Base-by-base conservation (phyloP, 2,888 invertebrate species). In the Bursaphelenchus okinawaensis region DNA sequence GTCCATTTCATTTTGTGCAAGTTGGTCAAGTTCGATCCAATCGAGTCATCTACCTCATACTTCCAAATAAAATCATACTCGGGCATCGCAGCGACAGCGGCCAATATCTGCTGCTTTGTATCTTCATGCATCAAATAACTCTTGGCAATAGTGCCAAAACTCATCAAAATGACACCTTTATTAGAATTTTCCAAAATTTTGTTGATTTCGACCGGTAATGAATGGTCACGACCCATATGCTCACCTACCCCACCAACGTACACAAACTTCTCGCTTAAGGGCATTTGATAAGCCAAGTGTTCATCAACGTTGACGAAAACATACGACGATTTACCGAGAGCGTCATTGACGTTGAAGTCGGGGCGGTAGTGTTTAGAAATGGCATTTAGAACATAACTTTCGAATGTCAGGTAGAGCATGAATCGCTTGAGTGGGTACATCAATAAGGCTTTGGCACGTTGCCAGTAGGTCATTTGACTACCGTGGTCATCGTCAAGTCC, bases 1-100 rank as follows among this genome's bases (percentile, higher is more conserved):
- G 84, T 68, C 83, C 83, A 83, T 29, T 79, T 73, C 20, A 75
- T 61, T 1, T 75, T 70, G 40, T 69, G 63, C 4, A 83, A 79
- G 66, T 83, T 83, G 8, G n/a, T 4, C 12, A 67, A 20, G n/a
- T 61, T 62, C 8, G 29, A 12, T 12, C 63, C 27, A 0, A 28
- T n/a, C 29, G 31, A 40, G 26, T 73, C 70, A 2, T 65, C 62
- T 20, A 65, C 67, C 31, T 76, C 76, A 61, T 73, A 75, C 55
- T 76, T 76, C 72, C 71, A 75, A 24, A 76, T 68, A 65, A 76
- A 76, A 1, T 74, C 74, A 19, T 72, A 63, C 7, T 69, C 70
- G 4, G 75, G 73, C 62, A 75, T 75, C 20, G 50, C 27, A n/a
- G 23, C 7, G 59, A 67, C 62, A 1, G 23, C 52, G 12, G 65